These are phyloP conservation scores for Mimachlamys varia DNA, from an alignment of 2,888 invertebrate species.

Conservation along the genomic window DNA sequence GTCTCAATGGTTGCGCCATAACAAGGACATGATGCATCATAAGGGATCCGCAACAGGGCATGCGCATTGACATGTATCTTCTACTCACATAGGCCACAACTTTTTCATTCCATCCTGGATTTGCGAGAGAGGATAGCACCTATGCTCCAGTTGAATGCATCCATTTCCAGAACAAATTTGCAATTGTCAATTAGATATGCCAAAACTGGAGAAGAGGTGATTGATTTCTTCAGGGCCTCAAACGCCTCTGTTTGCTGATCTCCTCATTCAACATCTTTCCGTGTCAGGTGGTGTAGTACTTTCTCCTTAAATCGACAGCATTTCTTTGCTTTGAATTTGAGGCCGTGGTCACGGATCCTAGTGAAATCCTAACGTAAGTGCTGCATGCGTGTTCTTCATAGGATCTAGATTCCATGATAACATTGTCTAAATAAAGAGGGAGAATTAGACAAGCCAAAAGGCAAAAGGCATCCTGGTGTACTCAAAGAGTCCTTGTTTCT, in stretches of 20 bases:
- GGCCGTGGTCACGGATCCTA: too few relatives aligned
- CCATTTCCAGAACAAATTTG: slow-evolving; percentile 39
- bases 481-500: too few relatives aligned
- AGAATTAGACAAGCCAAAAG: too few relatives aligned
- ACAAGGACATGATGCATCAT: background rate
- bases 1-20: background rate
- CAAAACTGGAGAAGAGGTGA: slow-evolving; percentile 6
- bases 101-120: slow-evolving; percentile 41
- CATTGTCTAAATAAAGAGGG: too few relatives aligned
- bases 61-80: slow-evolving; percentile 41
- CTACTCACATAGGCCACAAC: slow-evolving; percentile 42
- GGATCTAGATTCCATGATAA: too few relatives aligned
- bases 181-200: background rate
- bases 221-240: background rate
- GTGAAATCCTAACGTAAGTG: too few relatives aligned
- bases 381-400: too few relatives aligned
- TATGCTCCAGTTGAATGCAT: slow-evolving; percentile 38
- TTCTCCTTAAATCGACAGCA: too few relatives aligned
- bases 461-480: too few relatives aligned
- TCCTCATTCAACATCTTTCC: background rate
- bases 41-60: slow-evolving; percentile 24
- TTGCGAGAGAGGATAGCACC: slow-evolving; percentile 43
- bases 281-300: background rate
- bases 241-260: background rate
- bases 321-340: too few relatives aligned